Evolutionary conservation across 2,797 vertebrate species (phyloP).

Genomic region (Sternotherus odoratus): DNA sequence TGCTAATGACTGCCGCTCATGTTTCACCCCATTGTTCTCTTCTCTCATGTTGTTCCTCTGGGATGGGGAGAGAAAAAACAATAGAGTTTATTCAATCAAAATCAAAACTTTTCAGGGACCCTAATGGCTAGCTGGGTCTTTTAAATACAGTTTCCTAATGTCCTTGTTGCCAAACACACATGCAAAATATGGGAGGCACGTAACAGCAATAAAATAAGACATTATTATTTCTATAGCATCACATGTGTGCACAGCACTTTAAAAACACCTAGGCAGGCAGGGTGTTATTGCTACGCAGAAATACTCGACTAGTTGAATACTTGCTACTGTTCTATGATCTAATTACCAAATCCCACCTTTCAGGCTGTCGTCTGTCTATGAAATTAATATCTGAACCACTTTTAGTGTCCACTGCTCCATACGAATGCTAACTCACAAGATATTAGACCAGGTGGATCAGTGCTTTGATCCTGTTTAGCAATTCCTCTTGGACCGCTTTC

Average conservation of each 20-base stretch:
- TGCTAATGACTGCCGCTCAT: constrained; percentile 83
- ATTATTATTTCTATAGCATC: not conserved
- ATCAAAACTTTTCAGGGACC: constrained; percentile 3
- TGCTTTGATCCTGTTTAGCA: not conserved
- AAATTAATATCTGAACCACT: not conserved
- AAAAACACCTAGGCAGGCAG: not conserved
- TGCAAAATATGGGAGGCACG: not conserved
- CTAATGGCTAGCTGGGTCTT: not conserved
- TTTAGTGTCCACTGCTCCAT: not conserved
- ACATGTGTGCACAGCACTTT: not conserved
- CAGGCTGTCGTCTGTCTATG: not conserved
- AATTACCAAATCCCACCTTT: constrained; percentile 10
- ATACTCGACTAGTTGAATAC: not conserved
- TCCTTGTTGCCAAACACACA: not conserved
- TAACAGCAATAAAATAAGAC: not conserved
- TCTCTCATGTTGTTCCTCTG: constrained; percentile 66
- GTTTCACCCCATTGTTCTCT: constrained; percentile 64
- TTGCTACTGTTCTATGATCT: not conserved
- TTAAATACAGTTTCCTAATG: not conserved
- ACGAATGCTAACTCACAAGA: not conserved
- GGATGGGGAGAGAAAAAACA: not conserved
- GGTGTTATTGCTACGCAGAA: not conserved
- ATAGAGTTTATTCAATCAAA: constrained; percentile 29
- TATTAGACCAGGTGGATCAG: too few species aligned
- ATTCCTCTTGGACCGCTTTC: not conserved